Evolutionary conservation across 2,113 vertebrate genomes (phyloP), one percentile per base, ranked within the genome.

Genomic region (Percopsis transmontana): DNA sequence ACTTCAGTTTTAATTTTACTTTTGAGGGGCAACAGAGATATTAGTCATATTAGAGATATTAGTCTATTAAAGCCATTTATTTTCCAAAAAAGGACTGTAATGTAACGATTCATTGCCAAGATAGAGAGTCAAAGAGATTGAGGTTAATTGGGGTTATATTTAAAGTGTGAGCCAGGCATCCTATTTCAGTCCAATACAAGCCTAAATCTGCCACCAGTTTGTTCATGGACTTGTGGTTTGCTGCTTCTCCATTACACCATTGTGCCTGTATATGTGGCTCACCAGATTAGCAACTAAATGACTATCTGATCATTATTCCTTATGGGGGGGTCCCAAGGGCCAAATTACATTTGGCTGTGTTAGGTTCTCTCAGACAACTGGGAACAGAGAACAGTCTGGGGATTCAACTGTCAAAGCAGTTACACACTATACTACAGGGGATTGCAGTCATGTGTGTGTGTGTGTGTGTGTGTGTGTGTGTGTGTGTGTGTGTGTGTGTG

Each of bases 201-300:
- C 15, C 42, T 42, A 39, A 74, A 78, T 76, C 24, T 65, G 51
- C 14, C 42, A 27, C 23, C 23, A 47, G 40, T 55, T 53, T 65
- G 58, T 73, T 74, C 52, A 23, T 39, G 57, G 72, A 74, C 64
- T 47, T 58, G 58, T 51, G 68, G 44, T 67, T 75, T 54, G 57
- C 14, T 56, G 52, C 56, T 68, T 48, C 54, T 73, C 56, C 9
- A 85, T 90, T 80, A 84, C 65, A 79, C 68, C 57, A 84, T 66
- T 83, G 78, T 73, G 83, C 58, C 76, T 50, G 69, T 69, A 70
- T 86, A 61, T 10, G 62, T 47, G 74, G 52, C 85, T 88, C 65
- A 90, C 85, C 79, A 85, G 86, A 89, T 89, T 91, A 87, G 66
- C 42, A 41, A 70, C 74, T 84, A 83, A 88, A 85, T 86, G 70